Evolutionary conservation across 2,888 invertebrate genomes (phyloP).

Genomic region (Hypselothyrea guttata): DNA sequence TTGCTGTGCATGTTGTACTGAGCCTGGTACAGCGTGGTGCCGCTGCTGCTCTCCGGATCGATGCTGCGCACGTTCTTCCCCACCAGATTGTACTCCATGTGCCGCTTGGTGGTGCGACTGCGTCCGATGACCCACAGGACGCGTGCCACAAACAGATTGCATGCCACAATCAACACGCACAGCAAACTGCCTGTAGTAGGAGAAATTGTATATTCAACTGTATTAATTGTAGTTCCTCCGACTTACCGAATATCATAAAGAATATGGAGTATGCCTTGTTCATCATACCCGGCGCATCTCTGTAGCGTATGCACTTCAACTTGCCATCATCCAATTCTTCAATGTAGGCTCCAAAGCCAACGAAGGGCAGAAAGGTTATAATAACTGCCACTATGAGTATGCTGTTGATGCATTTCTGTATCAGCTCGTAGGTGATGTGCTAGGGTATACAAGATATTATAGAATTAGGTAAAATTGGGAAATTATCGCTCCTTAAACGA

Average conservation of each 20-base stretch:
- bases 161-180: constrained; percentile 89
- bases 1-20: constrained; percentile 47
- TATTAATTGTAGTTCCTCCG: not conserved
- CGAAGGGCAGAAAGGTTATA: constrained; percentile 89
- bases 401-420: constrained; percentile 87
- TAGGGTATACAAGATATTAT: constrained; percentile 79
- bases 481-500: too few species aligned
- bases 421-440: constrained; percentile 91
- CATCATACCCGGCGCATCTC: constrained; percentile 85
- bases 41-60: constrained; percentile 77
- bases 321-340: constrained; percentile 81
- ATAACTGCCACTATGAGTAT: constrained; percentile 88
- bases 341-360: constrained; percentile 89
- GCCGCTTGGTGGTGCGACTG: constrained; percentile 78
- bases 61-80: constrained; percentile 73
- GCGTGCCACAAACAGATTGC: constrained; percentile 91
- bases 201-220: not conserved
- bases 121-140: constrained; percentile 85
- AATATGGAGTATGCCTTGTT: constrained; percentile 90
- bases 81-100: constrained; percentile 79
- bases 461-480: not conserved
- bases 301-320: constrained; percentile 87
- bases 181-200: constrained; percentile 84
- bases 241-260: constrained; percentile 89
- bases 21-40: constrained; percentile 75